A percentile compares a stretch with the other conserved stretches of the same genome.
These are phyloP conservation scores for Chouioia cunea DNA, from an alignment of 2,888 invertebrate genomes.

Conservation along the genomic window DNA sequence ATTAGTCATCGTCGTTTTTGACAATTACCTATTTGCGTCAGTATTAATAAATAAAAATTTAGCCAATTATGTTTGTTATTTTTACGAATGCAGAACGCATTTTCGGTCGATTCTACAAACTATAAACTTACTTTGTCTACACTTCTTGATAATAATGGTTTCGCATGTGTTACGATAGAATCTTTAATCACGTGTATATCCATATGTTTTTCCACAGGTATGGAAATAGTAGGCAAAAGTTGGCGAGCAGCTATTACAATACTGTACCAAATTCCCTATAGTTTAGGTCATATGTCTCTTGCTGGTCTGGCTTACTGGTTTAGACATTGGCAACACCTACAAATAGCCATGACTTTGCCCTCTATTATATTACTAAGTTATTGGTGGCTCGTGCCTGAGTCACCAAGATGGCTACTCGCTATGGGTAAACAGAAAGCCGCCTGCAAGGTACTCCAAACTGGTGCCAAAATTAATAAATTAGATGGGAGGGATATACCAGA, in stretches of 20 bases:
- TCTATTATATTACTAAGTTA: constrained; percentile 74
- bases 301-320: constrained; percentile 76
- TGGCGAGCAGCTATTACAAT: constrained; percentile 75
- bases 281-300: constrained; percentile 77
- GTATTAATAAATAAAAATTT: too few species aligned
- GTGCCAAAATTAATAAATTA: constrained; percentile 71
- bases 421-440: constrained; percentile 76
- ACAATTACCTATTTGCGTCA: too few species aligned
- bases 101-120: too few species aligned
- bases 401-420: constrained; percentile 83
- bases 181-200: too few species aligned
- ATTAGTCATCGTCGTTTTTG: too few species aligned
- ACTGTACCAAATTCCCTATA: constrained; percentile 79
- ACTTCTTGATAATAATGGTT: too few species aligned
- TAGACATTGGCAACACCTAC: constrained; percentile 77
- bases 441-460: constrained; percentile 74
- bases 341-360: constrained; percentile 77
- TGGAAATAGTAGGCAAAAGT: constrained; percentile 70
- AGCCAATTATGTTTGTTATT: too few species aligned
- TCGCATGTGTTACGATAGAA: too few species aligned
- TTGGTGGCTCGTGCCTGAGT: constrained; percentile 82
- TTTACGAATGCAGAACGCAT: too few species aligned
- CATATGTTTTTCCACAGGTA: constrained; percentile 63
- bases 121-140: too few species aligned
- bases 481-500: constrained; percentile 59